Conservation (phyloP, 2,888 invertebrate genomes). For the Sinodicranocentrus sp. region DNA sequence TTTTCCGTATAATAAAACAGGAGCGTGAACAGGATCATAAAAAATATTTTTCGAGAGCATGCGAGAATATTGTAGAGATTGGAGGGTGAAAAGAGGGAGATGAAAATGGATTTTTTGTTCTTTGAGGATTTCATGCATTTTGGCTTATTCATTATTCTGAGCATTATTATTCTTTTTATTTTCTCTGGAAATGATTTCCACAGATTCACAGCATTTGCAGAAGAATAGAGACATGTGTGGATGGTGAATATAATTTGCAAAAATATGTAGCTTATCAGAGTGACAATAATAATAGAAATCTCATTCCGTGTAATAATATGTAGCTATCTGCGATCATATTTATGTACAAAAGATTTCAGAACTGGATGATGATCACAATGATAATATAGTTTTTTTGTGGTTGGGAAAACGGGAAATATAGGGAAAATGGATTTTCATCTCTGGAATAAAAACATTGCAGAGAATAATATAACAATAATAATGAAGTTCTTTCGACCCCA, state of each 20-base stretch:
- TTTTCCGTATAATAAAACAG: neutral
- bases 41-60: too few species aligned
- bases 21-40: constrained; percentile 40
- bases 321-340: constrained; percentile 9
- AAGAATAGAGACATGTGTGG: too few species aligned
- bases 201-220: too few species aligned
- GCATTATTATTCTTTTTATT: neutral
- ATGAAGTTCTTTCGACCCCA: too few species aligned
- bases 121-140: neutral
- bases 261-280: neutral
- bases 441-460: too few species aligned
- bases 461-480: too few species aligned
- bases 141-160: neutral
- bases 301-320: neutral
- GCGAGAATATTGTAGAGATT: too few species aligned
- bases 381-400: constrained; percentile 1
- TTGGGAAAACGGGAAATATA: neutral
- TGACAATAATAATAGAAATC: constrained; percentile 14
- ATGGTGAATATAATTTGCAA: neutral
- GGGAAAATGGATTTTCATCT: constrained; percentile 13
- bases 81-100: too few species aligned
- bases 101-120: too few species aligned
- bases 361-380: constrained; percentile 3
- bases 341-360: neutral
- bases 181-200: neutral